phyloP scores from a whole-genome alignment of 2,797 vertebrate species.

The Notolepis coatsorum region DNA sequence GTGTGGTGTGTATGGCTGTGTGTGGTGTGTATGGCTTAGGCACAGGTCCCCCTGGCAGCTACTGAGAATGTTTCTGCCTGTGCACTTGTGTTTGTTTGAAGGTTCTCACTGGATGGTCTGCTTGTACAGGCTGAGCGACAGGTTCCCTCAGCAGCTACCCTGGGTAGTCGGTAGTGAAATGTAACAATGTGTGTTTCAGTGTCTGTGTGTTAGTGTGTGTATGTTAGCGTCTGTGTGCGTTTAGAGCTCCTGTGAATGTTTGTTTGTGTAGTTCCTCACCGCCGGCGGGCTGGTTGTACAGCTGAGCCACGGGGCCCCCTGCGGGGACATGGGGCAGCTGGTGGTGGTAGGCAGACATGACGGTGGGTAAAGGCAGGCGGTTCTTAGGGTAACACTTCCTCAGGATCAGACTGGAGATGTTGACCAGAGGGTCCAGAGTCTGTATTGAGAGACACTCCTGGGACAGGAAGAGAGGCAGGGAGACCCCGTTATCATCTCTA shows the following conservation, averaged over 20 bases:
- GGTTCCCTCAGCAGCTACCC: too few species aligned
- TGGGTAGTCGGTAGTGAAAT: not conserved
- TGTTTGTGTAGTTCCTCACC: constrained; percentile 76
- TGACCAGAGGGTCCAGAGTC: constrained; percentile 94
- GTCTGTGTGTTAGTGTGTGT: not conserved
- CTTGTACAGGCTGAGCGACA: constrained; percentile 10
- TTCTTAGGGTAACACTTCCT: constrained; percentile 99
- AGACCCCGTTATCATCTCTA: too few species aligned
- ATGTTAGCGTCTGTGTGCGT: not conserved
- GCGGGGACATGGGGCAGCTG: constrained; percentile 88
- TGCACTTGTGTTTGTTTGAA: not conserved
- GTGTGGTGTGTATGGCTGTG: not conserved
- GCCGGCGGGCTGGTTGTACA: constrained; percentile 91
- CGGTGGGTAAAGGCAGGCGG: constrained; percentile 94
- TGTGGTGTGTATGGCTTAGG: too few species aligned
- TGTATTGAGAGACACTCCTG: constrained; percentile 96
- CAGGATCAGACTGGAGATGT: constrained; percentile 97
- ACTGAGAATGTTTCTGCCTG: not conserved
- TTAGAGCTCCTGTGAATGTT: not conserved
- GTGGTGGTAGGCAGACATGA: constrained; percentile 93
- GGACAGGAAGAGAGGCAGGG: constrained; percentile 19
- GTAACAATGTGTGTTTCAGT: not conserved
- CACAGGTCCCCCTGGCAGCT: too few species aligned
- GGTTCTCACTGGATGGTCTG: not conserved
- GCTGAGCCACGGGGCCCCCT: constrained; percentile 91